phyloP scores from a whole-genome alignment of 2,888 invertebrate genomes.

The Lasioglossum morio region DNA sequence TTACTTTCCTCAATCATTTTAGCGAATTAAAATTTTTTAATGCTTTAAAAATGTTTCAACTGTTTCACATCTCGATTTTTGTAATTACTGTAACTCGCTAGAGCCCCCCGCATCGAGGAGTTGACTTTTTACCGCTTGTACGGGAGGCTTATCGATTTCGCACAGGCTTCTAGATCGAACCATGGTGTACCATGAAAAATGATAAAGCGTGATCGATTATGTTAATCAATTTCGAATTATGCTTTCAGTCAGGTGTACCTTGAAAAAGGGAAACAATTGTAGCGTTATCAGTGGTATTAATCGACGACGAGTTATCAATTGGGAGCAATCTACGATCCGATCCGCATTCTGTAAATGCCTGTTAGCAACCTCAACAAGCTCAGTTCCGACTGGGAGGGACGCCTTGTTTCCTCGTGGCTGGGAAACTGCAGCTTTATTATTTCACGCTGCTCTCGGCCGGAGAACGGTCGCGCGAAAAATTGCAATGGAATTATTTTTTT shows the following conservation, averaged over 20 bases:
- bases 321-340: not conserved
- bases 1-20: too few relatives aligned
- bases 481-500: slow-evolving; percentile 21
- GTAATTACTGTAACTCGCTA: too few relatives aligned
- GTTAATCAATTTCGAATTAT: not conserved
- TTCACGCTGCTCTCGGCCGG: not conserved
- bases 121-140: too few relatives aligned
- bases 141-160: too few relatives aligned
- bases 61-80: too few relatives aligned
- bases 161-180: not conserved
- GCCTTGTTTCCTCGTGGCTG: not conserved
- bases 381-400: not conserved
- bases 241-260: not conserved
- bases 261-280: not conserved
- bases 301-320: not conserved
- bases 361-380: not conserved
- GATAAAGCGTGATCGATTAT: not conserved
- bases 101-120: too few relatives aligned
- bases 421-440: not conserved
- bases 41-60: too few relatives aligned
- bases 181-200: not conserved
- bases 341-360: not conserved
- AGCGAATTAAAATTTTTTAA: too few relatives aligned
- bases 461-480: slow-evolving; percentile 12
- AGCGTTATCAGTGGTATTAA: not conserved